phyloP scores from a whole-genome alignment of 2,797 vertebrate genomes.

The Centroberyx gerrardi region DNA sequence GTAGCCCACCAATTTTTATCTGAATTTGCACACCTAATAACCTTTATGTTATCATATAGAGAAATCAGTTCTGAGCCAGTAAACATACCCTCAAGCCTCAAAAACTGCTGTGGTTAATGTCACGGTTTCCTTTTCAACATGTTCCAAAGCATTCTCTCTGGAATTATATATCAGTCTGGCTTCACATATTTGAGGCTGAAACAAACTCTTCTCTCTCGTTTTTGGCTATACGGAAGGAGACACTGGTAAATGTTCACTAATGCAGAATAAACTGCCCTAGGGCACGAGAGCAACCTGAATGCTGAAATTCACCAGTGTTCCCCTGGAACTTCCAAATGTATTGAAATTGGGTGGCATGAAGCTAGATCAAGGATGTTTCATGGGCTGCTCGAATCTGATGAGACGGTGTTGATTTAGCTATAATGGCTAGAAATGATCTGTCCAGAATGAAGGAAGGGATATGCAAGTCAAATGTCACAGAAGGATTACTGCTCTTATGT shows the following conservation, averaged over 20 bases:
- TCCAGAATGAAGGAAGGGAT: slow-evolving; percentile 56
- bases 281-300: slow-evolving; percentile 28
- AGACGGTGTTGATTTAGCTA: slow-evolving; percentile 50
- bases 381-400: slow-evolving; percentile 52
- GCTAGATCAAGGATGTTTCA: slow-evolving; percentile 45
- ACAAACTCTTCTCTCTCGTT: slow-evolving; percentile 47
- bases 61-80: slow-evolving; percentile 54
- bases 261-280: slow-evolving; percentile 55
- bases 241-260: slow-evolving; percentile 38
- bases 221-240: slow-evolving; percentile 43
- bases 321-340: slow-evolving; percentile 54
- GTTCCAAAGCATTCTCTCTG: slow-evolving; percentile 50
- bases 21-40: not conserved
- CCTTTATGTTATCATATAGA: slow-evolving; percentile 28
- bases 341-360: slow-evolving; percentile 55
- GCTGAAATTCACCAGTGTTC: slow-evolving; percentile 56
- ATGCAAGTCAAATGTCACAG: slow-evolving; percentile 76
- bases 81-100: slow-evolving; percentile 40
- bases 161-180: slow-evolving; percentile 69
- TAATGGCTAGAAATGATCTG: slow-evolving; percentile 63
- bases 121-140: slow-evolving; percentile 69
- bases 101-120: slow-evolving; percentile 60
- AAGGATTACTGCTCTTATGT: slow-evolving; percentile 69
- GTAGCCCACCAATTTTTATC: slow-evolving; percentile 10
- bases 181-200: slow-evolving; percentile 61